Evolutionary conservation across 2,888 invertebrate genomes (phyloP).

Genomic region (Caenorhabditis angaria): DNA sequence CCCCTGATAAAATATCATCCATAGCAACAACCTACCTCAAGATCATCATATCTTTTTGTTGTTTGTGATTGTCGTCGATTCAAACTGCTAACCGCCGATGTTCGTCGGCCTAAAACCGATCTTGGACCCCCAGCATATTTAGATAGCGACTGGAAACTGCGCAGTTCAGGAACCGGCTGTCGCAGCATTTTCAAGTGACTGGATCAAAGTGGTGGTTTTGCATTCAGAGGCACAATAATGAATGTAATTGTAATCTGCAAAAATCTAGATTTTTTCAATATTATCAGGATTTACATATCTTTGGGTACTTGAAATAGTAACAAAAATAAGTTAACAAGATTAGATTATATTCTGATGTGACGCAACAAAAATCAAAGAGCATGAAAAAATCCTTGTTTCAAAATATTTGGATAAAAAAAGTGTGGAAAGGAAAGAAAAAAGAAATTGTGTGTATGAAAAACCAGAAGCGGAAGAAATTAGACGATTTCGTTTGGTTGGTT

Average conservation of each 20-base stretch:
- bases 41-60: slow-evolving; percentile 39
- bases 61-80: slow-evolving; percentile 53
- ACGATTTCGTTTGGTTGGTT: slow-evolving; percentile 49
- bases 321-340: slow-evolving; percentile 39
- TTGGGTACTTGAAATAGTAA: no score
- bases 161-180: slow-evolving; percentile 71
- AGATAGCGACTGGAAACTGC: slow-evolving; percentile 71
- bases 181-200: slow-evolving; percentile 61
- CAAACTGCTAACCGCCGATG: slow-evolving; percentile 43
- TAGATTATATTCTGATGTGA: slow-evolving; percentile 12
- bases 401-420: slow-evolving; percentile 11
- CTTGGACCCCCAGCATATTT: slow-evolving; percentile 65
- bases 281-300: background rate
- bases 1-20: no score
- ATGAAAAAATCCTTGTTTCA: no score
- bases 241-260: slow-evolving; percentile 1
- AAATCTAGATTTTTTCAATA: background rate
- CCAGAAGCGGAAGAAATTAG: slow-evolving; percentile 50
- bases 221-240: slow-evolving; percentile 40
- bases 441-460: slow-evolving; percentile 31
- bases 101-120: slow-evolving; percentile 56
- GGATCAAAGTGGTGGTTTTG: slow-evolving; percentile 54
- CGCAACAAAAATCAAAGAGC: slow-evolving; percentile 15
- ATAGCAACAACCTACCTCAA: slow-evolving; percentile 29
- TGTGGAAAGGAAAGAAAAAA: slow-evolving; percentile 22